A percentile compares a stretch with the other conserved stretches of the same genome.
phyloP scores from a whole-genome alignment of 2,113 vertebrate genomes.

The Periophthalmus modestus region DNA sequence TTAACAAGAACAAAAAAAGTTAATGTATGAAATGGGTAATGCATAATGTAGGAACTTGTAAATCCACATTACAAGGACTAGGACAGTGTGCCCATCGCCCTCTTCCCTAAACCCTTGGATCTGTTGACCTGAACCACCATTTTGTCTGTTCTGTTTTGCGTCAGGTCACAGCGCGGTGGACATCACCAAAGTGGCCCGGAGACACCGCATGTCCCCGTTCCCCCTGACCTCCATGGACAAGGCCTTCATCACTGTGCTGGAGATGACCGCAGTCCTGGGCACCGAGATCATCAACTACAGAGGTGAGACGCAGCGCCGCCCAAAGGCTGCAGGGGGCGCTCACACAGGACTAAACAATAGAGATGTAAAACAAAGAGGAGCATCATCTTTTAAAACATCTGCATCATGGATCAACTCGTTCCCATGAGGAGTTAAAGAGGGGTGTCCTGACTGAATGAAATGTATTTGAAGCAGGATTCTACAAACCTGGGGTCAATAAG shows the following conservation, averaged over 20 bases:
- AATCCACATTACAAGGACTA: too few relatives aligned
- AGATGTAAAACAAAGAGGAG: background rate
- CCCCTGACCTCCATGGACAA: conserved; percentile 99
- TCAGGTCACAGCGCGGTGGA: conserved; percentile 98
- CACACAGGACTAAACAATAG: background rate
- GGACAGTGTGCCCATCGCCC: too few relatives aligned
- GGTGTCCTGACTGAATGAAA: too few relatives aligned
- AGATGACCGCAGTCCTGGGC: conserved; percentile 97
- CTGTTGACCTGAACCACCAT: background rate
- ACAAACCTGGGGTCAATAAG: too few relatives aligned
- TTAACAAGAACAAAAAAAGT: too few relatives aligned
- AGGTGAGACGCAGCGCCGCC: conserved; percentile 74
- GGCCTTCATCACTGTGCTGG: conserved; percentile 99
- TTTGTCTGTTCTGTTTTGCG: background rate
- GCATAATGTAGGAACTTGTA: too few relatives aligned
- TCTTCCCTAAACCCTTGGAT: too few relatives aligned
- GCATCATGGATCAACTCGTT: background rate
- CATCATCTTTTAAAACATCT: background rate
- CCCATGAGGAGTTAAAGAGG: too few relatives aligned
- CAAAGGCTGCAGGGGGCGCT: background rate
- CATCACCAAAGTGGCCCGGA: conserved; percentile 98
- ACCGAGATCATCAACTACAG: conserved; percentile 99
- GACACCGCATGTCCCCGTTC: conserved; percentile 98
- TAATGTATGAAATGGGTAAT: too few relatives aligned
- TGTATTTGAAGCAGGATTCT: too few relatives aligned